These are phyloP conservation scores for Tubulanus polymorphus DNA, from an alignment of 2,888 invertebrate species.

Conservation along the genomic window DNA sequence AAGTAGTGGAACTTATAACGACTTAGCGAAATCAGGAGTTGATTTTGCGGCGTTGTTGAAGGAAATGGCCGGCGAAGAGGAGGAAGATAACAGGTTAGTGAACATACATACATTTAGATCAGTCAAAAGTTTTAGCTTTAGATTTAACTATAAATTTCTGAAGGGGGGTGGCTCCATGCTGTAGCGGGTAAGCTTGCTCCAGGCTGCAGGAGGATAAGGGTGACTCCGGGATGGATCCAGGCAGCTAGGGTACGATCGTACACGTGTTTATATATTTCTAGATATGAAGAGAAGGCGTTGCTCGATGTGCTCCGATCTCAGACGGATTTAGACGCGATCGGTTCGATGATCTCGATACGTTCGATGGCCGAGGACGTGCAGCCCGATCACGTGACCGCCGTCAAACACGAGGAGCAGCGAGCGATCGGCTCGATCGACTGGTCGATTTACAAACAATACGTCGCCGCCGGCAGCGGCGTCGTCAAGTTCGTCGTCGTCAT, in stretches of 20 bases:
- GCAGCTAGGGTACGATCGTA: too few relatives aligned
- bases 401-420: conserved; percentile 29
- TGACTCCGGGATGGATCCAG: too few relatives aligned
- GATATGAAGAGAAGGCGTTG: too few relatives aligned
- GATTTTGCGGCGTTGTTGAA: conserved; percentile 45
- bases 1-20: conserved; percentile 44
- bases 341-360: too few relatives aligned
- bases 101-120: background rate
- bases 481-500: conserved; percentile 59
- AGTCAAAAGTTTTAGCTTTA: background rate
- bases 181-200: background rate
- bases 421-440: conserved; percentile 59
- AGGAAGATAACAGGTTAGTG: conserved; percentile 25
- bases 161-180: background rate
- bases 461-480: conserved; percentile 66
- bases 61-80: conserved; percentile 33
- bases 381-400: background rate
- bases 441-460: conserved; percentile 66
- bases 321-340: too few relatives aligned
- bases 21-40: conserved; percentile 40
- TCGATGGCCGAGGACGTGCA: too few relatives aligned
- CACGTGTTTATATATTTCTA: too few relatives aligned
- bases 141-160: background rate
- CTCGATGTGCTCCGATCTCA: too few relatives aligned
- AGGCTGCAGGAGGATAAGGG: too few relatives aligned